Conservation (phyloP, 2,113 vertebrate species). For the Pseudorhombus dupliciocellatus region DNA sequence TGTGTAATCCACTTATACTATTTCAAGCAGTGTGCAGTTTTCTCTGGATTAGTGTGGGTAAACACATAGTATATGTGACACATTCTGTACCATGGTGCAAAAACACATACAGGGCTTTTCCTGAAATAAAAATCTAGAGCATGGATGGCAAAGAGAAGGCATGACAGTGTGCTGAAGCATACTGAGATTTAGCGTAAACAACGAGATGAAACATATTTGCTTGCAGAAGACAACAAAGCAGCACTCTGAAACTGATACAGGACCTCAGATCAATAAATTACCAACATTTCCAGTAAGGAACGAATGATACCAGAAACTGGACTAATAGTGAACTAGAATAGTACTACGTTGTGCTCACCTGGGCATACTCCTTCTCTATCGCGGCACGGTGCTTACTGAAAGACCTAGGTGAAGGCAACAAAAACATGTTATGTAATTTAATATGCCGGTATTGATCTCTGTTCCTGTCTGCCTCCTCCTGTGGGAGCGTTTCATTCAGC, state of each 20-base stretch:
- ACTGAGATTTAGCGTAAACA: too few relatives aligned
- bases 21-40: too few relatives aligned
- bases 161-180: too few relatives aligned
- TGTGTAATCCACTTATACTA: too few relatives aligned
- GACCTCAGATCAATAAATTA: constrained; percentile 42
- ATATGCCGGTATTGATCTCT: not conserved
- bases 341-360: constrained; percentile 78
- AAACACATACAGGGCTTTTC: too few relatives aligned
- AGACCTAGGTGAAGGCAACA: constrained; percentile 76
- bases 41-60: too few relatives aligned
- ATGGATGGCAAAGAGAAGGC: too few relatives aligned
- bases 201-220: not conserved
- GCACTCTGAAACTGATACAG: constrained; percentile 30
- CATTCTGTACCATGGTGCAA: too few relatives aligned
- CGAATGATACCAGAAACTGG: constrained; percentile 23
- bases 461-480: not conserved
- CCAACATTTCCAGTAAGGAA: constrained; percentile 37
- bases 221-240: not conserved
- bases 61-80: too few relatives aligned
- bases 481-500: not conserved
- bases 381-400: constrained; percentile 91
- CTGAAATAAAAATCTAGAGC: too few relatives aligned
- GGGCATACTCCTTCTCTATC: constrained; percentile 91
- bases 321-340: constrained; percentile 29
- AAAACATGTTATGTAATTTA: not conserved